Evolutionary conservation across 2,888 invertebrate species (phyloP).

Genomic region (Drosophila conformis): DNA sequence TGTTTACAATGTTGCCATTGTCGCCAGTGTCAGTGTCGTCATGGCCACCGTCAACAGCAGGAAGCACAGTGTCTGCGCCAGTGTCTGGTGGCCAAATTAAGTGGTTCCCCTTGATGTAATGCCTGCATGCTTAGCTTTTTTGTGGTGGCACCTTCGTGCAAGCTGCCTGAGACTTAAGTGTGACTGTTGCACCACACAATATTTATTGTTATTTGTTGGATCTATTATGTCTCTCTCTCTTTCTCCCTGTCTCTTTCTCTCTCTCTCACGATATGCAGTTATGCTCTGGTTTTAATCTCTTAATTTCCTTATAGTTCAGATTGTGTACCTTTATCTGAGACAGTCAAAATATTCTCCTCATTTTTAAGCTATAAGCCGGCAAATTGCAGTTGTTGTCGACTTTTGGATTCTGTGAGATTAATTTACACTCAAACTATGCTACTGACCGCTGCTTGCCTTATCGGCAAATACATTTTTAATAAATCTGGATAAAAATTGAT

Average conservation of each 20-base stretch:
- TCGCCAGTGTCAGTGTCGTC: slow-evolving; percentile 15
- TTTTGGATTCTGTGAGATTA: not conserved
- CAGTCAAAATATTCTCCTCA: not conserved
- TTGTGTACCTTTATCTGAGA: not conserved
- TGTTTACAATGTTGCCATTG: slow-evolving; percentile 48
- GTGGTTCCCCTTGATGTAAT: not conserved
- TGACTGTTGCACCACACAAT: not conserved
- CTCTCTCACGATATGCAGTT: not conserved
- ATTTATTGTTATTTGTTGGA: not conserved
- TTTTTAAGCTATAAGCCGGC: not conserved
- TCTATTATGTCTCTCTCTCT: not conserved
- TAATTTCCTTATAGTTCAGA: not conserved
- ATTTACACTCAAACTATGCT: no score
- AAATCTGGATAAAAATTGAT: no score
- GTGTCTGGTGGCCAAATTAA: slow-evolving; percentile 53
- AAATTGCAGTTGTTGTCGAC: not conserved
- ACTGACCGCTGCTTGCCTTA: no score
- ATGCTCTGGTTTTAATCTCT: not conserved
- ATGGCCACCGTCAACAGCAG: slow-evolving; percentile 20
- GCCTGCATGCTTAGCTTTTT: slow-evolving; percentile 3
- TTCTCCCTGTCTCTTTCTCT: no score
- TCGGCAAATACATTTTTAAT: no score
- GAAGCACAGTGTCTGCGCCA: slow-evolving; percentile 33
- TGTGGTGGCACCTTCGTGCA: not conserved
- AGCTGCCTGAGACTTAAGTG: not conserved